phyloP scores from a whole-genome alignment of 1,140 invertebrate species.

The Megalopta genalis region DNA sequence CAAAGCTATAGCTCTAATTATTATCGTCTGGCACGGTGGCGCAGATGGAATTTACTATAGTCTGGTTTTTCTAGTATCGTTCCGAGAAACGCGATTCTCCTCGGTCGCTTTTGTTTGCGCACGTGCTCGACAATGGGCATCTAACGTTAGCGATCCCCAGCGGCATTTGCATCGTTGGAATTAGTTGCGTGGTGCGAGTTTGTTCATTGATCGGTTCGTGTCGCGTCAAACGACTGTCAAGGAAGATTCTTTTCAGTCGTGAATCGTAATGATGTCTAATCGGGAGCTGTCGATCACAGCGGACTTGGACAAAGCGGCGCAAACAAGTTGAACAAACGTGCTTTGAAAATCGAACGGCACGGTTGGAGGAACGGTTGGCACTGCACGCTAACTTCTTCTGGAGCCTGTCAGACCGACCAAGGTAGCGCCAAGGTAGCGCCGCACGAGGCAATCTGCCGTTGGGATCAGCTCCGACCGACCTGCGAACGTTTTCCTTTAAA shows the following conservation, averaged over 20 bases:
- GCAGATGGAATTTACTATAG: background rate
- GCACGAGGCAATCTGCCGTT: too few relatives aligned
- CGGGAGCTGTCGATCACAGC: background rate
- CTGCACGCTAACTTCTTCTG: too few relatives aligned
- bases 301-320: too few relatives aligned
- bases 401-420: too few relatives aligned
- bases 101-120: background rate
- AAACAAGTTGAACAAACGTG: too few relatives aligned
- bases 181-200: background rate
- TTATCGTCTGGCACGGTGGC: background rate
- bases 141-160: background rate
- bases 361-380: too few relatives aligned
- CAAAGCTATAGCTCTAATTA: background rate
- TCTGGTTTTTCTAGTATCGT: background rate
- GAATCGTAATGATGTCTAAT: background rate
- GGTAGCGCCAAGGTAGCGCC: too few relatives aligned
- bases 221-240: background rate
- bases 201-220: background rate
- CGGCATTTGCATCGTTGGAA: background rate
- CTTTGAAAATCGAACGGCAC: too few relatives aligned
- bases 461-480: too few relatives aligned
- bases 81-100: background rate
- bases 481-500: too few relatives aligned
- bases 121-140: background rate
- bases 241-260: background rate